Conservation (phyloP, 2,113 vertebrate genomes). For the Tupaia tana region DNA sequence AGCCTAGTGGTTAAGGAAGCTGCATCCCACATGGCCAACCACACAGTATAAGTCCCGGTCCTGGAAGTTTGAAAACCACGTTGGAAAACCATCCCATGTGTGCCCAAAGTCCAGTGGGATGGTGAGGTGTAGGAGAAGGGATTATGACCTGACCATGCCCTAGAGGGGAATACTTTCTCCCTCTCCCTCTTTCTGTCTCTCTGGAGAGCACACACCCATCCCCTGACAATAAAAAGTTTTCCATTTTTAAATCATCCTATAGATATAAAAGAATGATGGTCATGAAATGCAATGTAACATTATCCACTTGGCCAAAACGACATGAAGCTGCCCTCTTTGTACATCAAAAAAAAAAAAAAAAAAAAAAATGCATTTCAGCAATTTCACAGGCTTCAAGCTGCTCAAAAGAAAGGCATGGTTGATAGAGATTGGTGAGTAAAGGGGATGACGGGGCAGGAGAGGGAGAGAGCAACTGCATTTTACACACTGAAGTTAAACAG, state of each 20-base stretch:
- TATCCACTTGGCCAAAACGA: neutral
- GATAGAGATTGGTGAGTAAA: neutral
- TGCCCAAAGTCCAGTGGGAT: no score
- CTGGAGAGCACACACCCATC: no score
- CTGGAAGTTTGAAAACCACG: no score
- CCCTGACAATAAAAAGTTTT: neutral
- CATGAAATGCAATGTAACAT: neutral
- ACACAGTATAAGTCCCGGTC: no score
- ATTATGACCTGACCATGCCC: no score
- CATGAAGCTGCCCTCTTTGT: neutral
- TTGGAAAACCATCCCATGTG: no score
- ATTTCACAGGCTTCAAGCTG: neutral
- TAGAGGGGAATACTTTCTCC: no score
- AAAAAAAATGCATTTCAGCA: no score
- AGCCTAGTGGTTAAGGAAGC: no score
- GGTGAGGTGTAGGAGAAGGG: no score
- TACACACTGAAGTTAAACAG: neutral
- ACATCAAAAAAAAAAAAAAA: neutral
- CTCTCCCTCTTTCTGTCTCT: no score
- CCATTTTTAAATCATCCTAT: neutral
- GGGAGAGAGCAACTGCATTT: fast-evolving
- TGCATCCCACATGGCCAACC: no score
- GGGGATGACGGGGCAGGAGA: neutral
- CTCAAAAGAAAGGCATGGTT: neutral
- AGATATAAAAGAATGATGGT: neutral